Evolutionary conservation across 2,888 invertebrate genomes (phyloP), one percentile per base, ranked within the genome.

Genomic region (Bombylius major): DNA sequence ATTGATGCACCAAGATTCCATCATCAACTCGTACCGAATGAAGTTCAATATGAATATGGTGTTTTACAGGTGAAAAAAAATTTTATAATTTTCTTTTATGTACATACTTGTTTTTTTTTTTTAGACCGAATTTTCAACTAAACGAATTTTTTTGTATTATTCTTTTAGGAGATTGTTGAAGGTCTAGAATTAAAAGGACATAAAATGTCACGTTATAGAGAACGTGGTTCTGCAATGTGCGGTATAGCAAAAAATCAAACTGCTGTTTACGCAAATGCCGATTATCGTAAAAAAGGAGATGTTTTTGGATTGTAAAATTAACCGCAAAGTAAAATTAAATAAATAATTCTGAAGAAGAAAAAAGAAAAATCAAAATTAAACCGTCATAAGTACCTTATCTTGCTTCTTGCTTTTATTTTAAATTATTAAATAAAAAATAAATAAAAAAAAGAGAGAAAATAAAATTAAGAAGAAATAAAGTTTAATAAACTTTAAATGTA

Each of bases 1-100:
- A 80, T 92, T 56, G 82, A 85, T 66, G 78, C 81, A 1, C 80
- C 82, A 1, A 78, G 94, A 57, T 75, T 95, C 36, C 95, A 96
- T 75, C 94, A 96, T 69, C 95, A 96, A 68, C 80, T 94, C 56
- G 70, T 83, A 55, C 91, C 91, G 0, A 86, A 87, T 79, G 74
- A 79, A 56, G 71, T 89, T 3, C 77, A 82, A 58, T 82, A 86
- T 64, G 90, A 91, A 66, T 73, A 75, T 31, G 81, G 79, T 85
- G 73, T 71, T 32, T 33, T 67, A 12, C 65, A 70, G 62, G 69
- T 69, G 53, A 57, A 56, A 54, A 23, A 23, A 1, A 23, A 23
- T 23, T 23, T 2, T 23, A 23, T 23, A 1, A 23, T 23, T 3
- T 23, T 23, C n/a, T 53, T 33, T 23, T 51, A 23, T n/a, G n/a